These are phyloP conservation scores for Campaea margaritaria DNA, from an alignment of 2,888 invertebrate genomes.

Conservation along the genomic window DNA sequence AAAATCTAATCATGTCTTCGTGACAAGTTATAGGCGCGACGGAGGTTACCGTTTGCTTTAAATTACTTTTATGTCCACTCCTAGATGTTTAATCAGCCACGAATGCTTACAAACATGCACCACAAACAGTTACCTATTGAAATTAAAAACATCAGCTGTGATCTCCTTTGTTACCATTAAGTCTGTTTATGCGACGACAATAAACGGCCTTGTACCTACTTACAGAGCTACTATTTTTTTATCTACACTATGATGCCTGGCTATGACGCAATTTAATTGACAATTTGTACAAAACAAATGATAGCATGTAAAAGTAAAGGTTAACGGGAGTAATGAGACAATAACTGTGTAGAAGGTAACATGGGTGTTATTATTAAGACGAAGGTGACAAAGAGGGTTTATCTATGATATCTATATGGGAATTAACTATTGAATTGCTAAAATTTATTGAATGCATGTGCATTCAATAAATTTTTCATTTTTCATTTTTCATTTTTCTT, in stretches of 20 bases:
- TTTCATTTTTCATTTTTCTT: not conserved
- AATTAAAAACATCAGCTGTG: constrained; percentile 51
- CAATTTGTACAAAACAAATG: constrained; percentile 50
- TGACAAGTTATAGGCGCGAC: constrained; percentile 55
- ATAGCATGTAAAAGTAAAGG: constrained; percentile 47
- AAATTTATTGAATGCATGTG: constrained; percentile 6
- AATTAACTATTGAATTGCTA: constrained; percentile 30
- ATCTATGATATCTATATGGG: too few relatives aligned
- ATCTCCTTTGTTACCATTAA: constrained; percentile 42
- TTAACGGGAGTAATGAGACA: constrained; percentile 46
- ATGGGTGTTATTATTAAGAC: too few relatives aligned
- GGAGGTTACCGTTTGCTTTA: constrained; percentile 51
- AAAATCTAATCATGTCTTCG: constrained; percentile 51
- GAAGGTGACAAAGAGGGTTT: not conserved
- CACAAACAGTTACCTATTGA: constrained; percentile 11
- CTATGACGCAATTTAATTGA: constrained; percentile 54
- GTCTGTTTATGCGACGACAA: constrained; percentile 56
- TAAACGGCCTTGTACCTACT: constrained; percentile 55
- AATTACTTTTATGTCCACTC: constrained; percentile 47
- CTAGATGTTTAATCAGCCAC: constrained; percentile 34
- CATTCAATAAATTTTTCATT: too few relatives aligned
- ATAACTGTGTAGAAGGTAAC: not conserved
- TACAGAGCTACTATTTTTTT: constrained; percentile 59
- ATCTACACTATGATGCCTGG: constrained; percentile 54
- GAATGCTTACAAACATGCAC: constrained; percentile 2